Evolutionary conservation across 1,140 invertebrate genomes (phyloP), one percentile per base, ranked within the genome.

Genomic region (Theocolax elegans): DNA sequence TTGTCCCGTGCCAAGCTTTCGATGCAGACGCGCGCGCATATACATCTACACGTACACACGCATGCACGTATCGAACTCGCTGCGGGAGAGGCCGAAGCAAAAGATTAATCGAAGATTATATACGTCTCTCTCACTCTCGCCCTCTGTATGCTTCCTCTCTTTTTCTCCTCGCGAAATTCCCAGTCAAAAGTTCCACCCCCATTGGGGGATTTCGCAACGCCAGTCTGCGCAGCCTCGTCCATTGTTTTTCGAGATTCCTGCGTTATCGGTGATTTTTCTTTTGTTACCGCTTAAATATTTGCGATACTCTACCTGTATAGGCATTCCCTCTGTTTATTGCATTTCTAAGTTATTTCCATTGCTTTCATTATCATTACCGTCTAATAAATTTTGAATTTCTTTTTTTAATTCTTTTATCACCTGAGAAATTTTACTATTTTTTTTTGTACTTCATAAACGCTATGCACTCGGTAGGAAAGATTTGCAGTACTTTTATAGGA

Each of bases 1-100:
- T 76, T 75, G 68, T 44, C 40, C 23, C 29, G 44, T 31, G 56
- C 73, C 71, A 67, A 77, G 76, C 81, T 78, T 42, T 79, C 73
- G 17, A 56, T 53, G 42, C 71, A 72, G 73, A 72, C 27, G 69
- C 72, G 51, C n/a, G 56, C 75, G 53, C 66, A 40, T 38, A 42
- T 38, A 21, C 51, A 38, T 51, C 65, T 42, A 73, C 72, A n/a
- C 66, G 49, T 68, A 51, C 69, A 46, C 25, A 35, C 44, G 42
- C 21, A 59, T 31, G 15, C 10, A 53, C 31, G 13, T 40, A 51
- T 27, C 35, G 62, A 53, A 35, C 59, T 44, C 15, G 25, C n/a
- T 1, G 27, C 21, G 51, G 13, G 19, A 27, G 49, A 44, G 49
- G 40, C 40, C 27, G 23, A 42, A 13, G 42, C 58, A 15, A 54